Percentiles rank a stretch among this genome's conserved stretches.
Conservation (phyloP, 2,888 invertebrate genomes). For the Cantharis lateralis region DNA sequence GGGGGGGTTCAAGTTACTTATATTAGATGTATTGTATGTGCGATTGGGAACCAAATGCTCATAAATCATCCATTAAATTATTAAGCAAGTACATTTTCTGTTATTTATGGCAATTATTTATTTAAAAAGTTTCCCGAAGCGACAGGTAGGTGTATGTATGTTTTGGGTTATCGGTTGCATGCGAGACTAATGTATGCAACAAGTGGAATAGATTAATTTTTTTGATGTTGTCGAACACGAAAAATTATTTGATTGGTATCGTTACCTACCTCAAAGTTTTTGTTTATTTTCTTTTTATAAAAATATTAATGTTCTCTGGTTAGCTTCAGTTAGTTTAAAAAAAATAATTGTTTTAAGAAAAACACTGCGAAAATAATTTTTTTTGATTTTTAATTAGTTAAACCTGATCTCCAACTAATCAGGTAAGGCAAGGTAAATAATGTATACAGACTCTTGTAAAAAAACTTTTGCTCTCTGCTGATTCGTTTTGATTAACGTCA, state of each 20-base stretch:
- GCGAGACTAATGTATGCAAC: neutral
- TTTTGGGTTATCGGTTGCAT: neutral
- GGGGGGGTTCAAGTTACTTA: too few relatives aligned
- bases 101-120: neutral
- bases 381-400: too few relatives aligned
- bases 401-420: too few relatives aligned
- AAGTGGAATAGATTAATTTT: neutral
- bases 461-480: too few relatives aligned
- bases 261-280: neutral
- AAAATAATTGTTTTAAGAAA: too few relatives aligned
- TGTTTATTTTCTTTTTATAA: neutral
- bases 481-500: too few relatives aligned
- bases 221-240: neutral
- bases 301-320: neutral
- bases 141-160: neutral
- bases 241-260: neutral
- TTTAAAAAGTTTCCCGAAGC: neutral
- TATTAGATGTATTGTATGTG: too few relatives aligned
- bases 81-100: neutral
- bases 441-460: too few relatives aligned
- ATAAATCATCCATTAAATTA: neutral
- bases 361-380: too few relatives aligned
- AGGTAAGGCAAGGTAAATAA: too few relatives aligned
- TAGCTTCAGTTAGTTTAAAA: too few relatives aligned
- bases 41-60: neutral